Conservation (phyloP, 2,888 invertebrate species). For the Agriopis marginaria region DNA sequence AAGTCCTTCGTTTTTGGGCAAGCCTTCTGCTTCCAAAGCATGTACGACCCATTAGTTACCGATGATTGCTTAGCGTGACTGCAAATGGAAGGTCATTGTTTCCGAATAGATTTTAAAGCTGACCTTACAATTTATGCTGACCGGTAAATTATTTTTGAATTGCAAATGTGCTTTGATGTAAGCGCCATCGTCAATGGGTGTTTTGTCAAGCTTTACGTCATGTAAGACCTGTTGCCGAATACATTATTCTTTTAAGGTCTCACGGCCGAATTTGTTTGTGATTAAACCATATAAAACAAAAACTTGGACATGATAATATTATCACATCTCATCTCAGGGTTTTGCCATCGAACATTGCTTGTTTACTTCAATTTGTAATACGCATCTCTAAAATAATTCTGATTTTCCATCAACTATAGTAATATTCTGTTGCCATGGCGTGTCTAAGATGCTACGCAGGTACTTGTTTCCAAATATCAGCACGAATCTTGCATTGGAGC, state of each 20-base stretch:
- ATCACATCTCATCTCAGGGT: background rate
- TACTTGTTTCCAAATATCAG: constrained; percentile 45
- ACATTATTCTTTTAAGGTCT: background rate
- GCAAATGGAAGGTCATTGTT: constrained; percentile 44
- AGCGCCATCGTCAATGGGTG: constrained; percentile 17
- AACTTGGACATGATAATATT: background rate
- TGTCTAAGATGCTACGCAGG: constrained; percentile 17
- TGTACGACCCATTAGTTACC: constrained; percentile 44
- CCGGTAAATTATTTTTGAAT: constrained; percentile 32
- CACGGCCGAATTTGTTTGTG: background rate
- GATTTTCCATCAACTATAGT: constrained; percentile 2
- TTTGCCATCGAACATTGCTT: background rate
- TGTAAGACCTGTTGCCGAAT: constrained; percentile 4
- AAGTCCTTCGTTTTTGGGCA: constrained; percentile 44
- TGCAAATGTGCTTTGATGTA: constrained; percentile 23
- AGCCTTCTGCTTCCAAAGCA: constrained; percentile 35
- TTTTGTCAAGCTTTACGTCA: constrained; percentile 13
- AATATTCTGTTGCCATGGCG: constrained; percentile 14
- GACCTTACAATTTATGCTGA: constrained; percentile 38
- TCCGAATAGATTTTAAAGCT: constrained; percentile 39
- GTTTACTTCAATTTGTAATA: background rate
- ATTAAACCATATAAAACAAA: constrained; percentile 2
- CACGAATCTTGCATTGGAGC: constrained; percentile 37
- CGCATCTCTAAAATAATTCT: background rate
- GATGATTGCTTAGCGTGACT: constrained; percentile 45